A percentile compares a stretch with the other conserved stretches of the same genome.
Conservation (phyloP, 2,888 invertebrate species). For the Silvanus unidentatus region DNA sequence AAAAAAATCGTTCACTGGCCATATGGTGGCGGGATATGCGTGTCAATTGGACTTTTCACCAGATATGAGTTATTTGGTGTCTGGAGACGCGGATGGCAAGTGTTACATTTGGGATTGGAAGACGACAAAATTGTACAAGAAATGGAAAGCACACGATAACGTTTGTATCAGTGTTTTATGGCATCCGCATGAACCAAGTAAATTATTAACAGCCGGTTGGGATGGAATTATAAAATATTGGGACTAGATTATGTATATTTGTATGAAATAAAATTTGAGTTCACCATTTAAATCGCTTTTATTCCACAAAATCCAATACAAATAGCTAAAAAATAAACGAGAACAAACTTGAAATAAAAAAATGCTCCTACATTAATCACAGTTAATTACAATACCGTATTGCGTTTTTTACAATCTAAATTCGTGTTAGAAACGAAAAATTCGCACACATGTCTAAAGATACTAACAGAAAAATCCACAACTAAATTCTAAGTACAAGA, state of each 20-base stretch:
- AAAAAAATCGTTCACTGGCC: constrained; percentile 96
- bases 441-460: too few species aligned
- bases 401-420: too few species aligned
- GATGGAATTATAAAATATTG: constrained; percentile 98
- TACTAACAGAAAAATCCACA: background rate
- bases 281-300: too few species aligned
- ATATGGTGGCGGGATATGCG: constrained; percentile 99
- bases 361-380: too few species aligned
- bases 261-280: too few species aligned
- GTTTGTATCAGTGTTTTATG: constrained; percentile 92
- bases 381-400: too few species aligned
- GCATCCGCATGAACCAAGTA: constrained; percentile 99
- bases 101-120: constrained; percentile 99
- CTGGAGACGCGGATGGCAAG: constrained; percentile 98
- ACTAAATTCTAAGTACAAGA: constrained; percentile 28
- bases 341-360: too few species aligned
- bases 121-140: constrained; percentile 94
- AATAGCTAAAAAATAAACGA: too few species aligned
- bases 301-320: too few species aligned
- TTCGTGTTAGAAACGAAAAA: too few species aligned
- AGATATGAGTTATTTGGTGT: constrained; percentile 96
- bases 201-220: constrained; percentile 98
- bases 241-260: constrained; percentile 61
- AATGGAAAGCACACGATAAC: constrained; percentile 98
- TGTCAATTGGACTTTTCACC: constrained; percentile 96